phyloP scores from a whole-genome alignment of 2,113 vertebrate species.

The Hippocampus comes region DNA sequence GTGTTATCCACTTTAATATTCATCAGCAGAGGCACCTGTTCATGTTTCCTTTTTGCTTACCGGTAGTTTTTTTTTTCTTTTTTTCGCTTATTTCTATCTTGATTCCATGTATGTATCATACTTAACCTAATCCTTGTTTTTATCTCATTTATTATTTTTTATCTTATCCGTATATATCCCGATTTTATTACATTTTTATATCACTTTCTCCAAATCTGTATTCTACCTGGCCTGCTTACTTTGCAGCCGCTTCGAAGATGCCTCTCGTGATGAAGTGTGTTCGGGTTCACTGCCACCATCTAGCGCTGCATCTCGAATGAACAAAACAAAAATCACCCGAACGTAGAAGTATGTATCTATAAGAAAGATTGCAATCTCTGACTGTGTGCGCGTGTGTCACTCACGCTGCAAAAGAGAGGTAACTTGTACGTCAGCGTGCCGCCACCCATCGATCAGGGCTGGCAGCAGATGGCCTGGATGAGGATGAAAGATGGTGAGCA shows the following conservation, averaged over 20 bases:
- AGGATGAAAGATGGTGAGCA: slow-evolving; percentile 41
- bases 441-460: slow-evolving; percentile 37
- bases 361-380: not conserved
- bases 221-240: not conserved
- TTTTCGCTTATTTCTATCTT: no score
- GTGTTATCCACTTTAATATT: not conserved
- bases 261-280: no score
- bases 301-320: no score
- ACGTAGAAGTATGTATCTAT: not conserved
- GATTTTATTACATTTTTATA: no score
- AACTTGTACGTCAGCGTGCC: slow-evolving; percentile 33
- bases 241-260: no score
- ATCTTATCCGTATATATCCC: no score
- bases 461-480: slow-evolving; percentile 68
- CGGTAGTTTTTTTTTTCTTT: not conserved
- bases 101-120: not conserved
- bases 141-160: no score
- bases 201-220: no score
- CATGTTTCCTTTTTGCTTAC: not conserved
- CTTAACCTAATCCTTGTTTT: not conserved
- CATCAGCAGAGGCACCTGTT: not conserved
- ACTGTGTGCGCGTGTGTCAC: slow-evolving; percentile 22
- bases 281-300: no score
- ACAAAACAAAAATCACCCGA: no score
- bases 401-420: slow-evolving; percentile 20